These are phyloP conservation scores for Sceloporus tristichus DNA, from an alignment of 2,113 vertebrate genomes.

Conservation along the genomic window DNA sequence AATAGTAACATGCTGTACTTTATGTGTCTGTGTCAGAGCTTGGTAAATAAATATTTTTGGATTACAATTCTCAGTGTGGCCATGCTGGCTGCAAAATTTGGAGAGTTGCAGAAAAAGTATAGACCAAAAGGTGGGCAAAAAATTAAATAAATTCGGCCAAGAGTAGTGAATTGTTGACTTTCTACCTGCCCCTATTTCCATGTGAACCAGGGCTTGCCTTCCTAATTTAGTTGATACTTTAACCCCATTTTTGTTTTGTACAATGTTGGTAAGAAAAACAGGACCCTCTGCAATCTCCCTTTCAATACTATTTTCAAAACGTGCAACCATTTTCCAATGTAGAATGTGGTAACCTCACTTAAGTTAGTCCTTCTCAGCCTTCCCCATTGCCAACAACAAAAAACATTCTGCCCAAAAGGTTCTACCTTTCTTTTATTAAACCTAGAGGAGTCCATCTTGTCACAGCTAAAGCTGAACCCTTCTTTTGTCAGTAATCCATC, in stretches of 20 bases:
- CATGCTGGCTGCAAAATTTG: too few relatives aligned
- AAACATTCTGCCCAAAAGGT: not conserved
- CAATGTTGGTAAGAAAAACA: not conserved
- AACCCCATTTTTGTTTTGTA: not conserved
- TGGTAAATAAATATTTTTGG: too few relatives aligned
- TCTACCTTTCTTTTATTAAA: slow-evolving; percentile 1
- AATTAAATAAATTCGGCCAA: not conserved
- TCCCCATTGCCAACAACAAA: not conserved
- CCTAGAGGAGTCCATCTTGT: not conserved
- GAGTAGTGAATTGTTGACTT: not conserved
- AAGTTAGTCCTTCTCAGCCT: not conserved
- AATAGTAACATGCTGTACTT: too few relatives aligned
- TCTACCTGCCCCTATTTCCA: not conserved
- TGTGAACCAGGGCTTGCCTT: not conserved
- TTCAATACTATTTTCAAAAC: not conserved
- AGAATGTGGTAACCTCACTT: not conserved
- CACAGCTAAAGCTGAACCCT: not conserved
- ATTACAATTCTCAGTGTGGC: too few relatives aligned
- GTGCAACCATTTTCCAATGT: not conserved
- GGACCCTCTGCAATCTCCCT: not conserved
- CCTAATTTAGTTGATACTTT: not conserved
- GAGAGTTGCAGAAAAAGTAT: too few relatives aligned
- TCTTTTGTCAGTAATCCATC: not conserved
- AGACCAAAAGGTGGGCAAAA: not conserved
- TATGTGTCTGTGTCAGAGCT: too few relatives aligned